Conservation (phyloP, 2,888 invertebrate genomes). For the Agonopterix alstromeriana region DNA sequence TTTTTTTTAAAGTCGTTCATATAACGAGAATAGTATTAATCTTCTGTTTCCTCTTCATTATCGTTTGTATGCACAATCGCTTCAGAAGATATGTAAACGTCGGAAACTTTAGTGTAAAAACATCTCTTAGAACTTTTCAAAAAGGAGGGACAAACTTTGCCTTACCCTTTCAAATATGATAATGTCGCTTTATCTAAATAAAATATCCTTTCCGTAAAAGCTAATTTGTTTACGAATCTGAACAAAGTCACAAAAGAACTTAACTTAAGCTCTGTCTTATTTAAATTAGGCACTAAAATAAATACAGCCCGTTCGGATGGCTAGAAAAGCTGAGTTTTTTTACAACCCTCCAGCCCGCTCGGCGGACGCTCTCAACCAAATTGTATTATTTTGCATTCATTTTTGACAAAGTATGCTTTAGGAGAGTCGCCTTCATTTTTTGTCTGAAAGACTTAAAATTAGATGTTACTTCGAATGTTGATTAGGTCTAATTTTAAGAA, state of each 20-base stretch:
- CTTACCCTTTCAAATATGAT: slow-evolving; percentile 20
- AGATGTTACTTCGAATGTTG: slow-evolving; percentile 12
- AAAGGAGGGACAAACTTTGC: too few species aligned
- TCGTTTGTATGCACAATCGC: too few species aligned
- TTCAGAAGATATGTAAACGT: too few species aligned
- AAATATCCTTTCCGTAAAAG: slow-evolving; percentile 42
- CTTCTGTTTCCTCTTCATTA: too few species aligned
- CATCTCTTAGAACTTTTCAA: too few species aligned
- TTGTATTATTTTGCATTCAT: slow-evolving; percentile 75
- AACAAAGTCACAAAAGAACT: slow-evolving; percentile 62
- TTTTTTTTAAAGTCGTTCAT: too few species aligned
- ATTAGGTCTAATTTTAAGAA: slow-evolving; percentile 1
- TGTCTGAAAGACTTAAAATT: slow-evolving; percentile 19
- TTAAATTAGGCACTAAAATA: slow-evolving; percentile 71
- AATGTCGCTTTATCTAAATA: slow-evolving; percentile 26
- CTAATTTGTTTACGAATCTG: slow-evolving; percentile 66
- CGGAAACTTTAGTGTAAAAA: too few species aligned
- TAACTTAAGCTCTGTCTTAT: slow-evolving; percentile 66
- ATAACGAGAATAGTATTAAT: too few species aligned
- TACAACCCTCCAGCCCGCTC: slow-evolving; percentile 46
- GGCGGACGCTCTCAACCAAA: slow-evolving; percentile 59
- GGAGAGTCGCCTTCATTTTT: slow-evolving; percentile 30
- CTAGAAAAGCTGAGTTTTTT: slow-evolving; percentile 44
- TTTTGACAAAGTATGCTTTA: slow-evolving; percentile 61
- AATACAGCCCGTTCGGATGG: slow-evolving; percentile 51